Conservation (phyloP, 2,113 vertebrate species). For the Thymallus thymallus region DNA sequence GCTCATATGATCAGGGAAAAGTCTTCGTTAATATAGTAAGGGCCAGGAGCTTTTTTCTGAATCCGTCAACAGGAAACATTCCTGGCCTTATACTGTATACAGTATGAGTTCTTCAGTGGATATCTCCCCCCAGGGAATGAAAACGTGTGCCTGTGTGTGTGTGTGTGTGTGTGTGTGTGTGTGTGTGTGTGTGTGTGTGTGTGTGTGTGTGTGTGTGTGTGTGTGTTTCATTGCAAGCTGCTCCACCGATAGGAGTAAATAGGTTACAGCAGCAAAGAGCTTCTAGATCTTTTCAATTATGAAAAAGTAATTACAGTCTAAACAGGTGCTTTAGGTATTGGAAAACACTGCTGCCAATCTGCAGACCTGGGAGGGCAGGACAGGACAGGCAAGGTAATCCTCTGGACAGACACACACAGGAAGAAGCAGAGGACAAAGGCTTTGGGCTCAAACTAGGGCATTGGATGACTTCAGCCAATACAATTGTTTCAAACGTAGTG, state of each 20-base stretch:
- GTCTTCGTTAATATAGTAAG: not conserved
- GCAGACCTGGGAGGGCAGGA: not conserved
- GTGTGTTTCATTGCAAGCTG: no score
- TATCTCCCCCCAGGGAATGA: no score
- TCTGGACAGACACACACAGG: no score
- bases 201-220: no score
- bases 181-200: no score
- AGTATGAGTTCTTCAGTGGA: no score
- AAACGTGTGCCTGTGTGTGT: no score
- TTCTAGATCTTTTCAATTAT: not conserved
- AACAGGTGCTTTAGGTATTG: slow-evolving; percentile 9
- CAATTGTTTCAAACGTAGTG: not conserved
- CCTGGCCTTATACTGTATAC: no score
- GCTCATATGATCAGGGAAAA: not conserved
- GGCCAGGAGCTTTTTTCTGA: no score
- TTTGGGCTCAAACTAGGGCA: slow-evolving; percentile 28
- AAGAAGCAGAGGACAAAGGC: slow-evolving; percentile 6
- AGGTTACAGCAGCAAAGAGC: not conserved
- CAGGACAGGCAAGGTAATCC: not conserved
- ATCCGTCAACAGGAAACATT: no score
- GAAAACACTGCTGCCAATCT: slow-evolving; percentile 1
- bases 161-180: no score
- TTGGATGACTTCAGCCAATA: slow-evolving; percentile 6
- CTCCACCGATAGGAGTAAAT: not conserved
- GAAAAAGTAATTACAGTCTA: slow-evolving; percentile 9